phyloP scores from a whole-genome alignment of 2,888 invertebrate genomes.

The Ptychoptera albimana region DNA sequence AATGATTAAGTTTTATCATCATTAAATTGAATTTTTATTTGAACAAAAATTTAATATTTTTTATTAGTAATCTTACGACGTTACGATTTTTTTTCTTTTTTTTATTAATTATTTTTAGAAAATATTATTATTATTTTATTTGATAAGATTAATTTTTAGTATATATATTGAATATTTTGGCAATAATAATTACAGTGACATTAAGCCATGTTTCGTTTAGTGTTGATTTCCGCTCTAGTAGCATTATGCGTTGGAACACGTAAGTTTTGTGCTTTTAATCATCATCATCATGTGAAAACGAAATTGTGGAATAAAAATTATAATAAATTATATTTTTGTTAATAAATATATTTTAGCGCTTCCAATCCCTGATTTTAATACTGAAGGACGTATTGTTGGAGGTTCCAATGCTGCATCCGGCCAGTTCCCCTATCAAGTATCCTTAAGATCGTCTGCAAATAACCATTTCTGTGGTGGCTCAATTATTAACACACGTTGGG shows the following conservation, averaged over 20 bases:
- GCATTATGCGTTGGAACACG: constrained; percentile 1
- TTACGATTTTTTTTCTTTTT: too few relatives aligned
- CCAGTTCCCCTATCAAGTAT: constrained; percentile 14
- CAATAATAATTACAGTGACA: background rate
- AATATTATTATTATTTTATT: too few relatives aligned
- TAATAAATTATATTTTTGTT: background rate
- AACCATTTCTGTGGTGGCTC: constrained; percentile 16
- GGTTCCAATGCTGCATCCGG: constrained; percentile 12
- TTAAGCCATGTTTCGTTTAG: background rate
- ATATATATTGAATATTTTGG: too few relatives aligned
- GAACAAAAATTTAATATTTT: too few relatives aligned
- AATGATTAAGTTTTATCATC: too few relatives aligned
- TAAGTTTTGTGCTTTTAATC: background rate
- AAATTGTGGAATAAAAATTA: background rate
- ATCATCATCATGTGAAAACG: too few relatives aligned
- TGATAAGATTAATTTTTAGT: too few relatives aligned
- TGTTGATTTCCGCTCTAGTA: constrained; percentile 1
- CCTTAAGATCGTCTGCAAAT: constrained; percentile 11
- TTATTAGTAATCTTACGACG: too few relatives aligned
- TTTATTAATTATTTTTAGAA: too few relatives aligned
- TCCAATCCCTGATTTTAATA: background rate
- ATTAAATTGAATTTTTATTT: too few relatives aligned
- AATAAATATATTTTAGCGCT: background rate
- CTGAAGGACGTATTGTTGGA: constrained; percentile 13
- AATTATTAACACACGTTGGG: constrained; percentile 14